Evolutionary conservation across 2,113 vertebrate genomes (phyloP), one percentile per base, ranked within the genome.

Genomic region (Gallinago media): DNA sequence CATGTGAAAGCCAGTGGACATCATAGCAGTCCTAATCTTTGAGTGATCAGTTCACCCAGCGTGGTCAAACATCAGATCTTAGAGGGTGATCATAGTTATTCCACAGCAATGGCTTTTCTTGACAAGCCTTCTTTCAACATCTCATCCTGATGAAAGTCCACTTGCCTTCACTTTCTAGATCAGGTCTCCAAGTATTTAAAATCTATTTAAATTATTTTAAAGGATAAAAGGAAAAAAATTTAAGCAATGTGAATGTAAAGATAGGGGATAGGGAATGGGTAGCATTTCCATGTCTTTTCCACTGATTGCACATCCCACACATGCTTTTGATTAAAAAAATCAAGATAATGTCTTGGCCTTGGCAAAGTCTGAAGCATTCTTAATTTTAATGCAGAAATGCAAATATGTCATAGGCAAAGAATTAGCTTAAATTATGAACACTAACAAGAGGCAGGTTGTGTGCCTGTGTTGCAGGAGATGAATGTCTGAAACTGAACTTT

Each of bases 201-300:
- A 58, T 36, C 22, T 81, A 47, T 47, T 47, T 47, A 47, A 47
- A 47, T 47, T 22, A 47, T 76, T 52, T 49, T 29, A 81, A 70
- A 36, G 5, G 4, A 8, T 31, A 66, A 90, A 52, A 65, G n/a
- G 22, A 36, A 80, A 73, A 87, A 80, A 36, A 23, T 15, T 78
- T n/a, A 38, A 63, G 17, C 26, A 31, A 61, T 62, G 61, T 61
- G n/a, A 42, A 62, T 56, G 18, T 49, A 75, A 92, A 19, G 3
- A 25, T 7, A 8, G 34, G 6, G 11, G 4, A 3, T 5, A 21
- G 4, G 2, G 13, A 7, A 5, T 23, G 36, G 12, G 15, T 61
- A 62, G 12, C 12, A 40, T 16, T 66, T 72, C 12, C 29, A 38
- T 36, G 44, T 20, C 31, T 52, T 72, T 72, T 88, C 44, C 15